Evolutionary conservation across 2,113 vertebrate species (phyloP), one percentile per base, ranked within the genome.

Genomic region (Panthera tigris): DNA sequence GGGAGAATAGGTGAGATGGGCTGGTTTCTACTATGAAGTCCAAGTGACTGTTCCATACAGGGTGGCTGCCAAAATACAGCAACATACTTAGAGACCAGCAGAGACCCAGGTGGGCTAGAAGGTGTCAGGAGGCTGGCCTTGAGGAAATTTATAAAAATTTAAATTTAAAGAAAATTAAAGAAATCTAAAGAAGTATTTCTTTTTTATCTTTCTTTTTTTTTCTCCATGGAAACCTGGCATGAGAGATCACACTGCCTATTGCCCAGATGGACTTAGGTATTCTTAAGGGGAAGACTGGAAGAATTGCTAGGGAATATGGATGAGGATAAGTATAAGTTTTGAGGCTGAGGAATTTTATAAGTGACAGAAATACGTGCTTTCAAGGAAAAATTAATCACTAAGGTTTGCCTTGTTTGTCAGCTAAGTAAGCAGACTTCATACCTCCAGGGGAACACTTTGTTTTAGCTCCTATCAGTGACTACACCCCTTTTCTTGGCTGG

Each of bases 1-100:
- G 99, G 99, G 57, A 99, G 99, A 98, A 98, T 99, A 27, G 99
- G 99, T 99, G 96, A 98, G 98, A 2, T 0, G 25, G 12, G 27
- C 29, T 36, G 0, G 31, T 73, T 76, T 57, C 66, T 91, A 73
- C 23, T 18, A 61, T 94, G 31, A 86, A 80, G 84, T 50, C 19
- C 6, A 8, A 76, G 39, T 63, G 73, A 89, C 61, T 76, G 2
- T 68, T 31, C 39, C 18, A 3, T 73, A 39, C 6, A 52, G 33
- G 29, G 71, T 45, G 81, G 39, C n/a, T 92, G 39, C 50, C 45
- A 81, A 93, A 94, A 88, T 39, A 29, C 3, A 63, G 18, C 76
- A 78, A 36, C 7, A 66, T 63, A 55, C 14, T 61, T n/a, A 69
- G 39, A 94, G 65, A 41, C 48, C 61, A 66, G 39, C 52, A 87